Base-by-base conservation (phyloP, 1,140 invertebrate species). In the Sarcophaga peregrina region DNA sequence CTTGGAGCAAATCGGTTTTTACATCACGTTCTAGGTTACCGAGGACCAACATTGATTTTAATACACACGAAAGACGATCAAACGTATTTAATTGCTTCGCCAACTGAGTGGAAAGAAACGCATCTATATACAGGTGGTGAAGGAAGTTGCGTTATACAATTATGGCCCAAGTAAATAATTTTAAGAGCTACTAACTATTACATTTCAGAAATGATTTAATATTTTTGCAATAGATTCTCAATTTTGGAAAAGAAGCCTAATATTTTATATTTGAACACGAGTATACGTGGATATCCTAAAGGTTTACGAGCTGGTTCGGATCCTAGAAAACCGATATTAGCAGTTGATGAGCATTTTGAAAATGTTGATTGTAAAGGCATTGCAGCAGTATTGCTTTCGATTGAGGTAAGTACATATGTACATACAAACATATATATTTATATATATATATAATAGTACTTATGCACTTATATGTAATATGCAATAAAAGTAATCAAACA, bases 1-100 rank as follows among this genome's bases (percentile, higher is more conserved):
- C 90, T 96, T 8, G 96, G 96, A 37, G 93, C 95, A 50, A 98
- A 98, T 92, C 93, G 97, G 15, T 97, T 98, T 90, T 91, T 95
- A 86, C 95, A 97, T 87, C 97, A 98, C 91, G 95, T 97, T 3
- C 92, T 96, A 20, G 94, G 94, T 8, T 98, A 98, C 91, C 91
- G 95, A 76, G 96, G 96, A 5, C 95, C 96, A 0, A 96, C 96
- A 0, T 90, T 97, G 20, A 93, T 95, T n/a, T 92, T 97, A 82
- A 87, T 97, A 13, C 93, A 93, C 78, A 89, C 93, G 87, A 93
- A 94, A 83, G 92, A 93, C 75, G 93, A 92, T 83, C 93, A 95
- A 58, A 92, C 94, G 52, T 95, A 96, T 87, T 97, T 95, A 87
- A 91, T 98, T 50, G 95, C 94, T 8, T 91, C 94, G 20, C 94